Evolutionary conservation across 2,113 vertebrate species (phyloP).

Genomic region (Gymnocephalus cernua): DNA sequence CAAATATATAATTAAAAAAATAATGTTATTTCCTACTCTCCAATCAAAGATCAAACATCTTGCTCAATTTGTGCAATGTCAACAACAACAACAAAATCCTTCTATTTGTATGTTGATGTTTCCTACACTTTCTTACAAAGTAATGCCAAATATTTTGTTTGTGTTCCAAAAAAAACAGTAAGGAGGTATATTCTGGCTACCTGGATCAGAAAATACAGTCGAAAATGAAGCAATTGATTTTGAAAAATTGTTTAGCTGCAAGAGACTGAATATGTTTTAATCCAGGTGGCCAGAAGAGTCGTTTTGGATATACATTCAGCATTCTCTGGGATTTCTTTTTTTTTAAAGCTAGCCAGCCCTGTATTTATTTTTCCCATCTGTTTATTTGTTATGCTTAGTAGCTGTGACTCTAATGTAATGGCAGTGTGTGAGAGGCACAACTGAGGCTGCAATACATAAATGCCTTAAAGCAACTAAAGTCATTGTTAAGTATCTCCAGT

Average conservation of each 20-base stretch:
- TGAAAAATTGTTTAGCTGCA: too few relatives aligned
- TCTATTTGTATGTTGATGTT: not conserved
- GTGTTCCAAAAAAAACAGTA: too few relatives aligned
- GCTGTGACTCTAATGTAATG: not conserved
- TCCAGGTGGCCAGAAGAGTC: not conserved
- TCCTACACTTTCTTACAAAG: not conserved
- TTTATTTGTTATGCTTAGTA: not conserved
- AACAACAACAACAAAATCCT: not conserved
- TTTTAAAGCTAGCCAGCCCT: not conserved
- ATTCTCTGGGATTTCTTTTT: not conserved
- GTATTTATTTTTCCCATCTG: too few relatives aligned
- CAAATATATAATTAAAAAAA: too few relatives aligned
- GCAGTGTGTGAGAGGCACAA: not conserved
- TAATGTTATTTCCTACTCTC: too few relatives aligned
- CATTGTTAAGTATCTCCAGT: slow-evolving; percentile 3
- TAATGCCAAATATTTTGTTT: not conserved
- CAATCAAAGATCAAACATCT: not conserved
- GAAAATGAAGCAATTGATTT: not conserved
- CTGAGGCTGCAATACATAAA: not conserved
- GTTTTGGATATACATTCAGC: not conserved
- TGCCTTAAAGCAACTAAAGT: not conserved
- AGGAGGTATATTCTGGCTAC: not conserved
- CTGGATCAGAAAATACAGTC: not conserved
- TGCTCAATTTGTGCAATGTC: not conserved
- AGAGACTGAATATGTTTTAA: not conserved